Base-by-base conservation (phyloP, 2,888 invertebrate genomes). In the Caenorhabditis macrosperma region DNA sequence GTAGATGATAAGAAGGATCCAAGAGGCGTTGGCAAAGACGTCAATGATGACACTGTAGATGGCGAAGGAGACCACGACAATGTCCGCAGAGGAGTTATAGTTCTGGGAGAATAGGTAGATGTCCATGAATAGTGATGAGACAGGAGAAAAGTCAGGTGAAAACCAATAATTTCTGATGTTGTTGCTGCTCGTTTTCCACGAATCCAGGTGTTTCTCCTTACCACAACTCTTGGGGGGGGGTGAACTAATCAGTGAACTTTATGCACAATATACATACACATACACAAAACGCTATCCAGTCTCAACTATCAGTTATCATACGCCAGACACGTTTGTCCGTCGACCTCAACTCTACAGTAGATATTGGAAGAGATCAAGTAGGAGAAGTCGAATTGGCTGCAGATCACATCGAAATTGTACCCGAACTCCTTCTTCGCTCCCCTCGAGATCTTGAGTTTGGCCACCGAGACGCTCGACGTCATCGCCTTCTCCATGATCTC, bases 401-500 rank as follows among this genome's bases (percentile, higher is more conserved):
- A 84, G 28, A 84, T 81, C 1, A 84, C 80, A 52, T 81, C 82
- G 46, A 84, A 84, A 38, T 81, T 82, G 48, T 81, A 84, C 24
- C 84, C 84, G 28, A 82, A 82, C 26, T 54, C 75, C 35, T 81
- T 78, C 20, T 81, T 84, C 10, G 84, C 84, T 28, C 38, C 54
- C 50, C 66, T 57, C 10, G 82, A 71, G 15, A 84, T 84, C 17
- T 63, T 68, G 10, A 77, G 28, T 46, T 81, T 82, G 1, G 82
- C 72, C 6, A 75, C n/a, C 0, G 81, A 76, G 1, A 81, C 68
- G 15, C 30, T 81, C 1, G 60, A 41, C 0, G 76, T 38, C 67
- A 76, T 80, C 26, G 80, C 46, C 69, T 66, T 46, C 48, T 69
- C 41, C 55, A 80, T 80, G n/a, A 80, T 80, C 38, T 75, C 33